These are phyloP conservation scores for Centropristis striata DNA, from an alignment of 2,113 vertebrate species.

Conservation along the genomic window DNA sequence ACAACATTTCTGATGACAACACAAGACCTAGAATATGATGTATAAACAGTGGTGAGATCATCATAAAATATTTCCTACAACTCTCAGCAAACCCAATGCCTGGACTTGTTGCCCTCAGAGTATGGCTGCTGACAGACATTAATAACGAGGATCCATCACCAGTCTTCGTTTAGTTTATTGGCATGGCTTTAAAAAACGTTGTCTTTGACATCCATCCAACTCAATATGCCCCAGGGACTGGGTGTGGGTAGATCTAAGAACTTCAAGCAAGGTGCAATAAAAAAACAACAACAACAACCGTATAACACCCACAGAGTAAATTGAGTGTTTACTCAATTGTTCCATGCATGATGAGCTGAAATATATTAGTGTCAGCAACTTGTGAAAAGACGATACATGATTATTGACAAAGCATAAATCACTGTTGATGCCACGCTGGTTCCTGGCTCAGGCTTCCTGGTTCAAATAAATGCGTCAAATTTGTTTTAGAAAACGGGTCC, in stretches of 20 bases:
- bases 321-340: neutral
- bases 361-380: neutral
- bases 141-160: too few relatives aligned
- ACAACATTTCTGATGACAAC: neutral
- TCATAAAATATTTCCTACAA: neutral
- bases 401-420: neutral
- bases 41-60: neutral
- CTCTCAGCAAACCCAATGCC: neutral
- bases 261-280: neutral
- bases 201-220: neutral
- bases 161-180: neutral
- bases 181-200: neutral
- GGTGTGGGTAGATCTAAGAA: neutral
- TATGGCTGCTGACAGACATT: too few relatives aligned
- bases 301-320: neutral
- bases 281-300: neutral
- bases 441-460: too few relatives aligned
- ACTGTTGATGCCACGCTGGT: too few relatives aligned
- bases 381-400: neutral
- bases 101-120: neutral
- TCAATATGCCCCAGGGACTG: neutral
- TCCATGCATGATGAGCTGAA: neutral
- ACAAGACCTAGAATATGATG: neutral
- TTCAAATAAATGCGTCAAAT: neutral
- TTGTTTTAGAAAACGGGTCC: neutral